These are phyloP conservation scores for Xanthorhoe designata DNA, from an alignment of 2,888 invertebrate species.

Conservation along the genomic window DNA sequence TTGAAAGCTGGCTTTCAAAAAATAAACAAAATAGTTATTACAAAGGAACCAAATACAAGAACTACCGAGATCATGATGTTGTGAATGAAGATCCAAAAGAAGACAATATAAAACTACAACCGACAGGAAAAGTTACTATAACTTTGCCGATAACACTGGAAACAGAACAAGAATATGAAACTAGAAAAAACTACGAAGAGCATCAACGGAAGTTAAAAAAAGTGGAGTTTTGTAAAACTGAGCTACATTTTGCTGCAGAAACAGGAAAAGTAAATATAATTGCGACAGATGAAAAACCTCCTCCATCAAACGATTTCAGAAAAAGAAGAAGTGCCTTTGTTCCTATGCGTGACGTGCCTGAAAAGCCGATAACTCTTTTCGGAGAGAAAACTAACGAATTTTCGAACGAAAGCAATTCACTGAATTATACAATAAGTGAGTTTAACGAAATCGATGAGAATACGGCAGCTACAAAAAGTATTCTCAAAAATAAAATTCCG, in stretches of 20 bases:
- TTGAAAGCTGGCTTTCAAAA: conserved; percentile 76
- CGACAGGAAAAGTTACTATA: conserved; percentile 74
- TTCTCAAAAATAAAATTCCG: conserved; percentile 90
- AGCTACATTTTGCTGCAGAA: conserved; percentile 94
- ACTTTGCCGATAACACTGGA: conserved; percentile 71
- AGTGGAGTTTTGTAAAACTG: conserved; percentile 95
- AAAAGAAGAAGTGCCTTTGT: conserved; percentile 86
- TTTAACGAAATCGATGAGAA: conserved; percentile 78
- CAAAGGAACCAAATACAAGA: conserved; percentile 60
- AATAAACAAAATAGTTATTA: conserved; percentile 65
- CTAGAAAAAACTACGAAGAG: conserved; percentile 60
- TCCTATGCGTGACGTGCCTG: conserved; percentile 72
- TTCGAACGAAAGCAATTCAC: conserved; percentile 49
- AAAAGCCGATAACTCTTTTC: conserved; percentile 88
- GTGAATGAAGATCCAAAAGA: conserved; percentile 61
- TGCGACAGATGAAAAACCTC: conserved; percentile 94
- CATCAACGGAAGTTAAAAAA: conserved; percentile 87
- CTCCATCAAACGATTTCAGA: conserved; percentile 92
- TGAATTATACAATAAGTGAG: conserved; percentile 54
- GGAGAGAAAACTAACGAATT: conserved; percentile 76
- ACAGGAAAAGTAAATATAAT: conserved; percentile 94
- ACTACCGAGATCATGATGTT: conserved; percentile 58
- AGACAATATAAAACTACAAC: conserved; percentile 71
- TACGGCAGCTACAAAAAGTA: conserved; percentile 87
- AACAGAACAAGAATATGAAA: conserved; percentile 56